Conservation (phyloP, 2,888 invertebrate genomes). For the Sclerodermus sp. region DNA sequence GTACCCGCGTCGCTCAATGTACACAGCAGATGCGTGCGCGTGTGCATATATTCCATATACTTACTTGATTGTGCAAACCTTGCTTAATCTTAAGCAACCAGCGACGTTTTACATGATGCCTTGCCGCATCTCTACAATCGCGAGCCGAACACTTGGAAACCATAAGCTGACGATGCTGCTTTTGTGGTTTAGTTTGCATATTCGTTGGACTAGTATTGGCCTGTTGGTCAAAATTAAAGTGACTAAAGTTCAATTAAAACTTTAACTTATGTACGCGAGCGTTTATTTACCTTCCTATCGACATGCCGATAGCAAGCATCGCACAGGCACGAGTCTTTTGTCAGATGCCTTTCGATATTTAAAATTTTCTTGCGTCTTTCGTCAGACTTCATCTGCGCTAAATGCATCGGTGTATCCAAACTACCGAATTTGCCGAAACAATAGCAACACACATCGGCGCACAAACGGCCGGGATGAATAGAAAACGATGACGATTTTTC, state of each 20-base stretch:
- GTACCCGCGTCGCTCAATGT: too few species aligned
- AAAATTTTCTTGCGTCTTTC: slow-evolving; percentile 82
- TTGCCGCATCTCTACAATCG: slow-evolving; percentile 52
- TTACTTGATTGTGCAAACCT: slow-evolving; percentile 48
- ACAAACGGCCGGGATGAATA: slow-evolving; percentile 79
- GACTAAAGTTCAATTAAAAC: background rate
- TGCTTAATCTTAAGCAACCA: slow-evolving; percentile 55
- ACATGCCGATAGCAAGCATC: slow-evolving; percentile 87
- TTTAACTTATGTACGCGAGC: background rate
- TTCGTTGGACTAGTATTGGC: slow-evolving; percentile 54
- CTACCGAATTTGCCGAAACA: slow-evolving; percentile 86
- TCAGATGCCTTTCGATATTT: slow-evolving; percentile 77
- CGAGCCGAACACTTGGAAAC: slow-evolving; percentile 50
- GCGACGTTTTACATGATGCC: slow-evolving; percentile 55
- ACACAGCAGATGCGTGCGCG: too few species aligned
- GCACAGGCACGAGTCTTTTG: slow-evolving; percentile 82
- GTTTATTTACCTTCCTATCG: slow-evolving; percentile 75
- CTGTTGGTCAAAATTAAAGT: too few species aligned
- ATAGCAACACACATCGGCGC: slow-evolving; percentile 84
- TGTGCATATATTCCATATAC: background rate
- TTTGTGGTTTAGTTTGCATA: slow-evolving; percentile 48
- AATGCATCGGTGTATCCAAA: slow-evolving; percentile 84
- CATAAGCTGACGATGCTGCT: slow-evolving; percentile 50
- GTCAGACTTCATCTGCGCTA: slow-evolving; percentile 81
- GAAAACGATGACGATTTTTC: slow-evolving; percentile 87